These are phyloP conservation scores for Eledona agricola DNA, from an alignment of 2,888 invertebrate genomes.

Conservation along the genomic window DNA sequence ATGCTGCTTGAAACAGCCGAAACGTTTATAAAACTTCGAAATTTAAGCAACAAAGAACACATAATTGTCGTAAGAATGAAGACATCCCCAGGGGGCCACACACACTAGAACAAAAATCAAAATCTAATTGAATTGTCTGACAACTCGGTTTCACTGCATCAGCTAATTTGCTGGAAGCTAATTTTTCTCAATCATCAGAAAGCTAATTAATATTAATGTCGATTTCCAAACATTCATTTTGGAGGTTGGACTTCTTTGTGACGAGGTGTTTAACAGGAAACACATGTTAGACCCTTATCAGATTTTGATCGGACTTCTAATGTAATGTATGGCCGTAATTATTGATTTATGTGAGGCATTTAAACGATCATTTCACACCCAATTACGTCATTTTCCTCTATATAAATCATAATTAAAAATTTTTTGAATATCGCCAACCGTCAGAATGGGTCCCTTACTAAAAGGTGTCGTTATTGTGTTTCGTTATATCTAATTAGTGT, in stretches of 20 bases:
- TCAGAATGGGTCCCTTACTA: slow-evolving; percentile 1
- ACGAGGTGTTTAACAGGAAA: slow-evolving; percentile 45
- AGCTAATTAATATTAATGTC: slow-evolving; percentile 31
- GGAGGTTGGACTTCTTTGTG: slow-evolving; percentile 17
- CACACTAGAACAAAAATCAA: no score
- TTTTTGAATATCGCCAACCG: slow-evolving; percentile 6
- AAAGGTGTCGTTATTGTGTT: neutral
- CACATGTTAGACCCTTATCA: slow-evolving; percentile 48
- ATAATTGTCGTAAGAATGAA: no score
- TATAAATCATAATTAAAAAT: slow-evolving; percentile 48
- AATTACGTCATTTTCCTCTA: slow-evolving; percentile 47
- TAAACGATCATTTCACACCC: slow-evolving; percentile 48
- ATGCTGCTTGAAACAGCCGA: neutral
- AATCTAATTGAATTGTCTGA: no score
- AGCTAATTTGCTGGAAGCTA: no score
- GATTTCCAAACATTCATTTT: slow-evolving; percentile 6
- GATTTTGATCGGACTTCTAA: slow-evolving; percentile 45
- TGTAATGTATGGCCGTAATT: slow-evolving; percentile 48
- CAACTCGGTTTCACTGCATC: neutral
- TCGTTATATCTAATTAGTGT: no score
- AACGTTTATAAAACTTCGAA: neutral
- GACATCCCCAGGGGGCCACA: no score
- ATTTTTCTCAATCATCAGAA: slow-evolving; percentile 4
- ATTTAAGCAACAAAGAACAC: neutral
- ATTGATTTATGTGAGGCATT: slow-evolving; percentile 46